Evolutionary conservation across 2,113 vertebrate species (phyloP).

Genomic region (Puntigrus tetrazona): DNA sequence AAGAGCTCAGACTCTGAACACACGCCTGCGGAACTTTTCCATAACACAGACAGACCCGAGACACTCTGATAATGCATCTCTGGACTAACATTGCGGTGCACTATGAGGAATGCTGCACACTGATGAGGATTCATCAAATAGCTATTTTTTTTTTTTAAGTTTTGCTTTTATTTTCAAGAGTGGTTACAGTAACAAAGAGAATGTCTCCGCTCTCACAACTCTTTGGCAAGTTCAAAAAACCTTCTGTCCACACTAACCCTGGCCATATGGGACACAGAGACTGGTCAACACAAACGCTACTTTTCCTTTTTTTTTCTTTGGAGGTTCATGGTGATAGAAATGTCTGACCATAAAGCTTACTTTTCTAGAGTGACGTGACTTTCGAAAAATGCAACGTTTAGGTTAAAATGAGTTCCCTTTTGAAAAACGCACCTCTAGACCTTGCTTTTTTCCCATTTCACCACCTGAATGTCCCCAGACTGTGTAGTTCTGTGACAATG

Average conservation of each 20-base stretch:
- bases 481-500: neutral
- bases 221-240: neutral
- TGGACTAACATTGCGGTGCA: conserved; percentile 1
- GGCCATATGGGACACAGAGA: neutral
- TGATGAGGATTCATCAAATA: neutral
- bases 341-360: too few relatives aligned
- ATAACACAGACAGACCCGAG: conserved; percentile 7
- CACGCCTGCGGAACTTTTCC: conserved; percentile 49
- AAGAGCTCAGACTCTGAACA: conserved; percentile 16
- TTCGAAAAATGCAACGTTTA: too few relatives aligned
- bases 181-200: neutral
- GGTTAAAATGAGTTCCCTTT: too few relatives aligned
- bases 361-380: too few relatives aligned
- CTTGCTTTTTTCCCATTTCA: too few relatives aligned
- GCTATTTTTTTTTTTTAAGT: neutral
- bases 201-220: neutral
- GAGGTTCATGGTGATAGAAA: too few relatives aligned
- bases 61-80: conserved; percentile 14
- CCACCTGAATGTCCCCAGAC: too few relatives aligned
- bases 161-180: neutral
- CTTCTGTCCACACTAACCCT: too few relatives aligned
- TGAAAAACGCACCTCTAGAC: too few relatives aligned
- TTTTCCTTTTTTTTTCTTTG: too few relatives aligned
- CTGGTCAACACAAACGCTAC: too few relatives aligned
- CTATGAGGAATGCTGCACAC: neutral